Base-by-base conservation (phyloP, 30 jellyfish, hydroid and myxozoan species). In the Turritopsis rubra region DNA sequence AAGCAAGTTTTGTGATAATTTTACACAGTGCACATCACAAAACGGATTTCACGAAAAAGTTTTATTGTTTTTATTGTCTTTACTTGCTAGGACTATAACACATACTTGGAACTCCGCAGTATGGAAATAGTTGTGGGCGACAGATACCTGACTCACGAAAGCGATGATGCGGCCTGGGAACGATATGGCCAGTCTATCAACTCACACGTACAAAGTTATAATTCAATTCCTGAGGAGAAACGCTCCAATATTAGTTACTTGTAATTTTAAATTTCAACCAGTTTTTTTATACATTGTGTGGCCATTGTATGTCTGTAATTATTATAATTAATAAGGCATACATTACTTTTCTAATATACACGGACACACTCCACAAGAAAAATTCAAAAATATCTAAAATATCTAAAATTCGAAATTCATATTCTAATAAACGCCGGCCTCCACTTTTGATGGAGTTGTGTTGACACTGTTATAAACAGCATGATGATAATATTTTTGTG, bases 101-200 rank as follows among this genome's bases (percentile, higher is more conserved):
- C 96, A 0, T 93, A 93, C 95, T 53, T 85, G 52, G 99, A 93
- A 85, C 89, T 93, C 79, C 95, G 99, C 76, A 85, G 99, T 83
- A 73, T 93, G 75, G 99, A 93, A 76, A 87, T 79, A 29, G 85
- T 85, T 21, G 96, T 93, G 20, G 99, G 99, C 60, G 82, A 88
- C 75, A 86, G 99, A 71, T 93, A 88, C 70, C 54, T 93, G 70
- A 93, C 99, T 0, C 96, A 93, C 83, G 96, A 93, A 80, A 93
- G 99, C 60, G 99, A 93, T 65, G 99, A 93, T 68, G 96, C 80
- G 25, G 94, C 97, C 18, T 93, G 99, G 99, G 88, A 85, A 75
- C 94, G 95, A 28, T 93, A 85, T 65, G 96, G 19, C 0, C 85
- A 26, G n/a, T n/a, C 72, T 21, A 21, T 22, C 19, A 27, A 27